Evolutionary conservation across 2,113 vertebrate species (phyloP).

Genomic region (Aythya baeri): DNA sequence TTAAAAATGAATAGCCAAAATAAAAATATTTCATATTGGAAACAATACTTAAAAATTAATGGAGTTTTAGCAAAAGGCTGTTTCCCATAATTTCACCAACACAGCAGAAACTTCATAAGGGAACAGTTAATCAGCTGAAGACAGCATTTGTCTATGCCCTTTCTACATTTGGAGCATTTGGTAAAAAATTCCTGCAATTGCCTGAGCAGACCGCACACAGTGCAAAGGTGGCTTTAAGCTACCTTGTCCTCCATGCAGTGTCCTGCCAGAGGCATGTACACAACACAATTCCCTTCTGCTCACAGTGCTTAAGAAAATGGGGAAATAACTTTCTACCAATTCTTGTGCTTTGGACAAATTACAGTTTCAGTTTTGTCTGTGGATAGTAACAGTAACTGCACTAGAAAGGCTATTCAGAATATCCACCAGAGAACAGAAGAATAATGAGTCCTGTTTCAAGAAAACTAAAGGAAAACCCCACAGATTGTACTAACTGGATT

Average conservation of each 20-base stretch:
- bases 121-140: background rate
- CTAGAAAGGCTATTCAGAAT: background rate
- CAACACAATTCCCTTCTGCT: background rate
- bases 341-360: background rate
- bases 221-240: background rate
- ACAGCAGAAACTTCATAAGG: conserved; percentile 14
- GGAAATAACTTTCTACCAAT: background rate
- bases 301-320: background rate
- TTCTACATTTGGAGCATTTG: background rate
- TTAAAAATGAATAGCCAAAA: conserved; percentile 66
- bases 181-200: background rate
- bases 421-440: background rate
- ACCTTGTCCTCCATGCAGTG: background rate
- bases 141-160: background rate
- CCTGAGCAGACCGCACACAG: background rate
- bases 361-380: background rate
- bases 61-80: conserved; percentile 18
- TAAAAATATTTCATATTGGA: conserved; percentile 65
- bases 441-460: background rate
- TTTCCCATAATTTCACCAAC: conserved; percentile 18
- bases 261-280: background rate
- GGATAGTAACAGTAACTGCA: background rate
- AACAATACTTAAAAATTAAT: conserved; percentile 65
- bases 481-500: background rate
- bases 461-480: background rate